Percentiles rank a stretch among this genome's conserved stretches.
These are phyloP conservation scores for Bradynema listronoti DNA, from an alignment of 1,140 invertebrate species.

Conservation along the genomic window DNA sequence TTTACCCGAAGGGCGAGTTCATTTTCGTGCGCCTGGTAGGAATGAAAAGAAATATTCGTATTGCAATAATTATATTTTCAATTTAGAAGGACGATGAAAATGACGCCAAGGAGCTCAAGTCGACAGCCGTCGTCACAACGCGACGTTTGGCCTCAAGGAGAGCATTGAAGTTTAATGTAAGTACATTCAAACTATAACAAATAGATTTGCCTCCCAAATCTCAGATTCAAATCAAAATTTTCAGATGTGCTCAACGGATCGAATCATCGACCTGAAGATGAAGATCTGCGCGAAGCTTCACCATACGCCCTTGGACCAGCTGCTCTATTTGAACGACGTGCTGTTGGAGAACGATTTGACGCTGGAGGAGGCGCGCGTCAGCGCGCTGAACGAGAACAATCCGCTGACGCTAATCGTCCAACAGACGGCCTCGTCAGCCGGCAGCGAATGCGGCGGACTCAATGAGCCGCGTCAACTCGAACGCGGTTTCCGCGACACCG, in stretches of 20 bases:
- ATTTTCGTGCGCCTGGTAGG: constrained; percentile 35
- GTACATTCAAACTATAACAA: constrained; percentile 7
- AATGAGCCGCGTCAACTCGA: constrained; percentile 15
- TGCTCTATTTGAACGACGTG: constrained; percentile 25
- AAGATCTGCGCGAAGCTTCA: constrained; percentile 22
- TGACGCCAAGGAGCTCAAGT: constrained; percentile 3
- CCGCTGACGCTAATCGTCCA: constrained; percentile 38
- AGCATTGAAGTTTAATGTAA: constrained; percentile 30
- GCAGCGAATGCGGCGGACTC: too few relatives aligned
- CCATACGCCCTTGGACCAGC: constrained; percentile 36
- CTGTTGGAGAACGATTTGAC: constrained; percentile 29
- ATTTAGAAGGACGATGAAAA: constrained; percentile 32
- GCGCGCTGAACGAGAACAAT: constrained; percentile 19
- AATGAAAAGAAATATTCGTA: constrained; percentile 1
- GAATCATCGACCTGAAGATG: constrained; percentile 28
- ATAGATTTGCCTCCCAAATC: not conserved
- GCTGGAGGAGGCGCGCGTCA: constrained; percentile 14
- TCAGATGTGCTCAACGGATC: constrained; percentile 34
- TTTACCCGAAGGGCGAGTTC: constrained; percentile 29
- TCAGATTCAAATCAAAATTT: constrained; percentile 6
- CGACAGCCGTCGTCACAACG: constrained; percentile 10
- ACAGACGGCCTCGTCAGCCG: constrained; percentile 25
- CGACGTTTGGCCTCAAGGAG: constrained; percentile 22
- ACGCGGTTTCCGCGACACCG: constrained; percentile 34
- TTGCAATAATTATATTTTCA: not conserved